Conservation (phyloP, 1,140 invertebrate genomes). For the Bombus confusus region DNA sequence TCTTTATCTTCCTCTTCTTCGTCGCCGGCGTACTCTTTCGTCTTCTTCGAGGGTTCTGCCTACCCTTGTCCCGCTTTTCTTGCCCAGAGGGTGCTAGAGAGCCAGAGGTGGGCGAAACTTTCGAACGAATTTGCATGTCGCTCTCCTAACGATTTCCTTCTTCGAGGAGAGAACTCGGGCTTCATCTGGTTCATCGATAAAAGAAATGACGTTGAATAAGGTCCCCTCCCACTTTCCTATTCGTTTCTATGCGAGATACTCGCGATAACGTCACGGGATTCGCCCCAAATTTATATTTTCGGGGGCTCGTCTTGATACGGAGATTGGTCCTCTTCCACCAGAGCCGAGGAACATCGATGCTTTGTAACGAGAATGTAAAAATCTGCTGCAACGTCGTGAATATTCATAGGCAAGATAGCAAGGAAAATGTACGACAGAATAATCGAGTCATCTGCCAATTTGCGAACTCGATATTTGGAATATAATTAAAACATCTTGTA, state of each 20-base stretch:
- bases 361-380: constrained; percentile 18
- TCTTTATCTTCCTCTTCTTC: constrained; percentile 49
- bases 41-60: constrained; percentile 56
- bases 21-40: constrained; percentile 3
- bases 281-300: constrained; percentile 43
- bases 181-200: constrained; percentile 68
- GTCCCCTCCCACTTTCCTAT: not conserved
- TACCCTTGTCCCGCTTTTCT: constrained; percentile 61
- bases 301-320: constrained; percentile 38
- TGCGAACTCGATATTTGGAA: not conserved
- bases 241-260: constrained; percentile 58
- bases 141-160: constrained; percentile 73
- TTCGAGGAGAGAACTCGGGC: constrained; percentile 62
- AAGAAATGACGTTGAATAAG: constrained; percentile 69
- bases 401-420: not conserved
- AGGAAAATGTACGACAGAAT: not conserved
- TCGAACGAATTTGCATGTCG: constrained; percentile 73
- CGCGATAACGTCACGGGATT: constrained; percentile 46
- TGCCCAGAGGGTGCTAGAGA: constrained; percentile 65
- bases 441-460: not conserved
- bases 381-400: not conserved
- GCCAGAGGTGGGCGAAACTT: constrained; percentile 64
- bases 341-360: constrained; percentile 22
- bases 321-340: constrained; percentile 30
- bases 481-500: not conserved